Evolutionary conservation across 2,113 vertebrate species (phyloP).

Genomic region (Calidris pugnax): DNA sequence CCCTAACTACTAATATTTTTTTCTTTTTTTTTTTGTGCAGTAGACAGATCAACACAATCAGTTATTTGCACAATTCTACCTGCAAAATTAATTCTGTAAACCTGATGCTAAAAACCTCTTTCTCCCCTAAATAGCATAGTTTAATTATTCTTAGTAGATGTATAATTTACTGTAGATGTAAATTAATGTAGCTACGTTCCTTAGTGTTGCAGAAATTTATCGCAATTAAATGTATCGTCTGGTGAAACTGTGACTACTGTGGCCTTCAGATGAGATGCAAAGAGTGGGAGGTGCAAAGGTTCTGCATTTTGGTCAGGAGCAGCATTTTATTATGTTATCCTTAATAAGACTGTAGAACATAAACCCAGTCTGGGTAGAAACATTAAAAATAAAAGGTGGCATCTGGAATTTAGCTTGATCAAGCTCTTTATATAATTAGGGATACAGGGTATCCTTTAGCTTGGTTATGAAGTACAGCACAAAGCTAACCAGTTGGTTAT

Average conservation of each 20-base stretch:
- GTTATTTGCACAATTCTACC: not conserved
- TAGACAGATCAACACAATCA: not conserved
- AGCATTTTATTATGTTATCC: not conserved
- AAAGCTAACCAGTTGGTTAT: not conserved
- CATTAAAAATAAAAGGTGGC: not conserved
- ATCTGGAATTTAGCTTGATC: not conserved
- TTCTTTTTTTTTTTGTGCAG: not conserved
- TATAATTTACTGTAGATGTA: not conserved
- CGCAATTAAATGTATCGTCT: not conserved
- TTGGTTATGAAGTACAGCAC: not conserved
- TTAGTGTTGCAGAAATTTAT: not conserved
- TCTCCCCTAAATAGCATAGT: not conserved
- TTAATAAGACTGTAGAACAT: not conserved
- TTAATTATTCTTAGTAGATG: not conserved
- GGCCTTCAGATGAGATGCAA: not conserved
- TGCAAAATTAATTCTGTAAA: not conserved
- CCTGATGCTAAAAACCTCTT: not conserved
- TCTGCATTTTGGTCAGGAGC: not conserved
- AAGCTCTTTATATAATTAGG: not conserved
- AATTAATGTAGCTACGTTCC: not conserved
- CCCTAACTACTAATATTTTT: not conserved
- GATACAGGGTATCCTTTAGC: not conserved
- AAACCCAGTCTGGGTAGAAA: not conserved
- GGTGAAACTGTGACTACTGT: not conserved
- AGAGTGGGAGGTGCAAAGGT: not conserved